A percentile compares a stretch with the other conserved stretches of the same genome.
These are phyloP conservation scores for Chaetura pelagica DNA, from an alignment of 2,113 vertebrate species.

Conservation along the genomic window DNA sequence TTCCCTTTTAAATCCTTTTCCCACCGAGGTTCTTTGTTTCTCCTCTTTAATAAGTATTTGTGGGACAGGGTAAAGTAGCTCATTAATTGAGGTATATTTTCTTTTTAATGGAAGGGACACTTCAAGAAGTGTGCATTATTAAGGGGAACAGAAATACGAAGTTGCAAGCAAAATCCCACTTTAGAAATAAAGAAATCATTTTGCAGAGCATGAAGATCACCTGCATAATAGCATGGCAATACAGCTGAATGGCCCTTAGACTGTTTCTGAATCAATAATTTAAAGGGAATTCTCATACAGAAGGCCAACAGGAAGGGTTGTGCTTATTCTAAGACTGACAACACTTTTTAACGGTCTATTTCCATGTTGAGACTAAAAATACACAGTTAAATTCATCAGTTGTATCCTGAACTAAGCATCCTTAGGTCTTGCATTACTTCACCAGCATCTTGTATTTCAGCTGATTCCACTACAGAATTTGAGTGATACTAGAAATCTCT, in stretches of 20 bases:
- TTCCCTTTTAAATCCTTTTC: neutral
- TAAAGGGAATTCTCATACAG: neutral
- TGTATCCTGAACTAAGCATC: neutral
- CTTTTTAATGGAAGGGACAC: neutral
- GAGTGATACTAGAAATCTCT: neutral
- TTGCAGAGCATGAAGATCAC: neutral
- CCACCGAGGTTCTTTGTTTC: neutral
- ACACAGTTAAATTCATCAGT: neutral
- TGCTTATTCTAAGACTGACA: neutral
- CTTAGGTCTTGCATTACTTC: neutral
- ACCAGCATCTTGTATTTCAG: neutral
- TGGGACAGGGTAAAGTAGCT: neutral
- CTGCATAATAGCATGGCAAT: neutral
- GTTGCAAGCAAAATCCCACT: neutral
- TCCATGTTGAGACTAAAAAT: neutral
- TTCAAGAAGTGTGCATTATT: neutral
- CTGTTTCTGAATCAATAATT: neutral
- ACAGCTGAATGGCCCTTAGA: neutral
- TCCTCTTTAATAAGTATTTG: neutral
- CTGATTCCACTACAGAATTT: neutral
- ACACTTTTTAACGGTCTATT: neutral
- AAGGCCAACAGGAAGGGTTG: neutral
- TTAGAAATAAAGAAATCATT: neutral
- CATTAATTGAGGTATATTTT: neutral
- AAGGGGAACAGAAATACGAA: neutral